These are phyloP conservation scores for Phaedon cochleariae DNA, from an alignment of 2,888 invertebrate genomes.

Conservation along the genomic window DNA sequence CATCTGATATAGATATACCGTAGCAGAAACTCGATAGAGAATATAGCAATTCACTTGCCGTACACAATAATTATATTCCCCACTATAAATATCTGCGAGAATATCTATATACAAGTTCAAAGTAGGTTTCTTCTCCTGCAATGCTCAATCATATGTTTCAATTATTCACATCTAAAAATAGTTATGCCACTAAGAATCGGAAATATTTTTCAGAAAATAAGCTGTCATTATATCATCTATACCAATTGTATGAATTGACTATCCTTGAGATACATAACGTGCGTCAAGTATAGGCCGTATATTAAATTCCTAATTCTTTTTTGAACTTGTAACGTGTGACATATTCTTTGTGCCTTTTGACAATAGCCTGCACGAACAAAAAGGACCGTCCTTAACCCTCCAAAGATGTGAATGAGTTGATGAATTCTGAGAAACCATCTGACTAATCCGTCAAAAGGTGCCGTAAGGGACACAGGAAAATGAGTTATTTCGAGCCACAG, in stretches of 20 bases:
- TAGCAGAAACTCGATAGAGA: too few relatives aligned
- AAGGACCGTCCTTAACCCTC: slow-evolving; percentile 10
- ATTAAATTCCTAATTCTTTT: background rate
- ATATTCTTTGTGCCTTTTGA: background rate
- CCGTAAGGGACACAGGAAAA: slow-evolving; percentile 28
- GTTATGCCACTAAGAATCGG: too few relatives aligned
- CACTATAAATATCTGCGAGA: too few relatives aligned
- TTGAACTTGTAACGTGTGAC: background rate
- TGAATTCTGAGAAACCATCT: slow-evolving; percentile 27
- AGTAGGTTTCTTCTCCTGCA: too few relatives aligned
- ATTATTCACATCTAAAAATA: too few relatives aligned
- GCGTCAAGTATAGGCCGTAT: background rate
- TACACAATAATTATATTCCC: too few relatives aligned
- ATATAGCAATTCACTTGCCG: too few relatives aligned
- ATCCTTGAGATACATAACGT: background rate
- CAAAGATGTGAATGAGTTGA: slow-evolving; percentile 20
- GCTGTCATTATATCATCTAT: background rate
- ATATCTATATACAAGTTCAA: too few relatives aligned
- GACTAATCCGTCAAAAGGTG: slow-evolving; percentile 34
- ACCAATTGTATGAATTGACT: background rate
- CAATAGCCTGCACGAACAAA: background rate
- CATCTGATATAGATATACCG: too few relatives aligned
- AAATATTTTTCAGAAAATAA: too few relatives aligned
- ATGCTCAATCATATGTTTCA: too few relatives aligned
- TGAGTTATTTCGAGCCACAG: slow-evolving; percentile 31